Evolutionary conservation across 37 sponge, comb jelly and placozoan genomes (phyloP), one percentile per base, ranked within the genome.

Genomic region (Halichondria panicea): DNA sequence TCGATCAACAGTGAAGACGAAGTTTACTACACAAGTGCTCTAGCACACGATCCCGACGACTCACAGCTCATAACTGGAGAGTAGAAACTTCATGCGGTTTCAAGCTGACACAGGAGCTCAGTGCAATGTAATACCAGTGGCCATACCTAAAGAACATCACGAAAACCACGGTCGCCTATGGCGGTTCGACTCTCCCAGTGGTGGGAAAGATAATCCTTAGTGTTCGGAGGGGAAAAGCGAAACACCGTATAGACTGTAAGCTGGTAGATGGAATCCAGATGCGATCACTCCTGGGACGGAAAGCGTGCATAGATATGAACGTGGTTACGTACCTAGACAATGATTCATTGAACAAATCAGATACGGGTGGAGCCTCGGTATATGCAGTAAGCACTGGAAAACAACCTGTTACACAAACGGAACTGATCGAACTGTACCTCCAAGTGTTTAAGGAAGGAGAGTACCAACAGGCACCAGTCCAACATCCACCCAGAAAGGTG

Each of bases 21-120:
- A 41, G 38, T 70, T 0, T 70, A 40, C 28, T 63, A 56, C 19
- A 35, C 70, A 2, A 18, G 42, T 0, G 41, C 43, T 6, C 0
- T 52, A 60, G 30, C 4, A 25, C 4, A 25, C 3, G 34, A 5
- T 22, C 18, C 62, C 12, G 77, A 84, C 34, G 84, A 84, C 63
- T 75, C 84, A 6, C 75, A 84, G 63, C 25, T 75, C 0, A 63
- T 84, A n/a, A n/a, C n/a, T n/a, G n/a, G n/a, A n/a, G n/a, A n/a
- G n/a, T n/a, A n/a, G n/a, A 8, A 73, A 57, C 63, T 75, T 61
- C 70, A 1, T 75, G 22, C 58, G 69, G 3, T 83, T 83, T 43
- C 84, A 82, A 58, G 72, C 44, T 19, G 72, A 81, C 63, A 81
- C 72, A 3, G 72, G 74, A 7, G 74, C 82, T 3, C 84, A 83